Conservation (phyloP, 2,113 vertebrate genomes). For the Triplophysa siluroides region DNA sequence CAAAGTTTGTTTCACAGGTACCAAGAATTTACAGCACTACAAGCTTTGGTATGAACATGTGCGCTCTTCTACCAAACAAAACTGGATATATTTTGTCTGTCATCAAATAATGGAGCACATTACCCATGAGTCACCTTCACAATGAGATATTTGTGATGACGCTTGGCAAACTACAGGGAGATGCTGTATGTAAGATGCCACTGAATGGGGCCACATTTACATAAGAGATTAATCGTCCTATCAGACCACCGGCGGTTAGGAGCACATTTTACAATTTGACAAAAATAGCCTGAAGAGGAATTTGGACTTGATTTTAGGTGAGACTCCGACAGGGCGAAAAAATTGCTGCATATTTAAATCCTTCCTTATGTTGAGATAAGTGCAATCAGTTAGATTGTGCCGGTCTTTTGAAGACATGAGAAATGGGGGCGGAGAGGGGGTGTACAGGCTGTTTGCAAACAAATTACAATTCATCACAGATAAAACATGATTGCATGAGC, state of each 20-base stretch:
- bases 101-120: constrained; percentile 7
- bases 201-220: constrained; percentile 14
- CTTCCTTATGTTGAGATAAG: constrained; percentile 35
- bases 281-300: constrained; percentile 21
- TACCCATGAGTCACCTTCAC: background rate
- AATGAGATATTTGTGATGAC: constrained; percentile 14
- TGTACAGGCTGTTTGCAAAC: constrained; percentile 4
- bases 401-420: constrained; percentile 35
- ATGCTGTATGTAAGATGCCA: constrained; percentile 7
- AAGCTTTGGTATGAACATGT: background rate
- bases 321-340: constrained; percentile 3
- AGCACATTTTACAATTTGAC: constrained; percentile 9
- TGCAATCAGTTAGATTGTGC: constrained; percentile 46
- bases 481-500: background rate
- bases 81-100: background rate
- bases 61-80: background rate
- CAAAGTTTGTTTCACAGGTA: background rate
- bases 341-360: constrained; percentile 33
- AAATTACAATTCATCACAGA: constrained; percentile 19
- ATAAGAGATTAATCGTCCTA: constrained; percentile 34
- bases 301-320: background rate
- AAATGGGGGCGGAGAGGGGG: background rate
- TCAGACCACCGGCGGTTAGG: background rate
- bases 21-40: background rate
- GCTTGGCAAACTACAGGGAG: background rate